Percentiles rank a stretch among this genome's conserved stretches.
These are phyloP conservation scores for Acanthoscelides obtectus DNA, from an alignment of 2,888 invertebrate species.

Conservation along the genomic window DNA sequence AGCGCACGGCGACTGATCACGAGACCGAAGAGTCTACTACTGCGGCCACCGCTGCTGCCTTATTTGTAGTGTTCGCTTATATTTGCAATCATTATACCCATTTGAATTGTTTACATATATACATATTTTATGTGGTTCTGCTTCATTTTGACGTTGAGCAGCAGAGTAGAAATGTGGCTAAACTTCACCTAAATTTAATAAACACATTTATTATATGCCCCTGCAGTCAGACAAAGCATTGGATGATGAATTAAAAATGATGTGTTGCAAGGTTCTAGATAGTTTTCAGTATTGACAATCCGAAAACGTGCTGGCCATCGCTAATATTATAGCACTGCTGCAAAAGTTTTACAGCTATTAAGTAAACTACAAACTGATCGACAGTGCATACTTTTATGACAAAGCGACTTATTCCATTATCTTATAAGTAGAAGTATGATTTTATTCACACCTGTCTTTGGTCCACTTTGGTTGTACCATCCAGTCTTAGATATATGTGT, in stretches of 20 bases:
- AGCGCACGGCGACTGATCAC: too few species aligned
- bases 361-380: not conserved
- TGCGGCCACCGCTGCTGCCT: too few species aligned
- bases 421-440: slow-evolving; percentile 1
- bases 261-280: slow-evolving; percentile 39
- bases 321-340: slow-evolving; percentile 40
- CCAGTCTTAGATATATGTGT: slow-evolving; percentile 91
- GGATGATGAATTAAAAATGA: slow-evolving; percentile 11
- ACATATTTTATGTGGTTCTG: too few species aligned
- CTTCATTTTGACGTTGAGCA: too few species aligned
- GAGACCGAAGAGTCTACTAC: too few species aligned
- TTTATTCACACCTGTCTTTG: slow-evolving; percentile 68
- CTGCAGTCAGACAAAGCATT: slow-evolving; percentile 1
- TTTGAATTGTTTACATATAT: too few species aligned
- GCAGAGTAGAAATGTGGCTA: too few species aligned
- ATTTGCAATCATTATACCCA: too few species aligned
- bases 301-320: slow-evolving; percentile 46
- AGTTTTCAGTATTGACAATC: slow-evolving; percentile 32
- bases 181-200: too few species aligned
- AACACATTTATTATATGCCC: too few species aligned
- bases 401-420: slow-evolving; percentile 1
- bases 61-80: too few species aligned
- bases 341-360: slow-evolving; percentile 25
- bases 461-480: slow-evolving; percentile 94
- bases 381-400: not conserved